These are phyloP conservation scores for Neotoxoptera formosana DNA, from an alignment of 1,140 invertebrate genomes.

Conservation along the genomic window DNA sequence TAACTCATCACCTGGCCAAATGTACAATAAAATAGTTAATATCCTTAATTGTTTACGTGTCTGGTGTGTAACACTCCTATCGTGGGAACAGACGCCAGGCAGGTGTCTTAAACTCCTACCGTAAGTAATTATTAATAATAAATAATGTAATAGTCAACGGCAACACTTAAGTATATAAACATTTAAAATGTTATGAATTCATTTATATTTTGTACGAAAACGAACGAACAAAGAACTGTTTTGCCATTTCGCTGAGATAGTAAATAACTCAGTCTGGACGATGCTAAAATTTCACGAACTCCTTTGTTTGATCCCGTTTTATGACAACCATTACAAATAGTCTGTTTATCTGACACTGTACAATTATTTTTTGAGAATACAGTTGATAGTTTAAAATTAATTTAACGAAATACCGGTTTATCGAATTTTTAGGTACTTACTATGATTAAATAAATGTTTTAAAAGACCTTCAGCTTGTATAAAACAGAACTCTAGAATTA, in stretches of 20 bases:
- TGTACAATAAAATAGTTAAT: neutral
- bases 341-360: neutral
- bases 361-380: neutral
- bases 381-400: neutral
- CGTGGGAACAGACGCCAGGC: neutral
- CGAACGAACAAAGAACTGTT: neutral
- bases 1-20: neutral
- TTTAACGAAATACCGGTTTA: neutral
- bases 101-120: neutral
- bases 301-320: neutral
- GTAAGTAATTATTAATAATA: neutral
- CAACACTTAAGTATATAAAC: neutral
- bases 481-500: no score
- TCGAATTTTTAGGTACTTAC: neutral
- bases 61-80: neutral
- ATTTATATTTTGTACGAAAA: neutral
- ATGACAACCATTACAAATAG: neutral
- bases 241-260: neutral
- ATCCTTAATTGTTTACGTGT: neutral
- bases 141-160: neutral
- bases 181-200: neutral
- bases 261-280: neutral
- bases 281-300: neutral
- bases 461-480: neutral
- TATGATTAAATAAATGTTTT: neutral